These are phyloP conservation scores for Monochamus alternatus DNA, from an alignment of 2,888 invertebrate genomes.

Conservation along the genomic window DNA sequence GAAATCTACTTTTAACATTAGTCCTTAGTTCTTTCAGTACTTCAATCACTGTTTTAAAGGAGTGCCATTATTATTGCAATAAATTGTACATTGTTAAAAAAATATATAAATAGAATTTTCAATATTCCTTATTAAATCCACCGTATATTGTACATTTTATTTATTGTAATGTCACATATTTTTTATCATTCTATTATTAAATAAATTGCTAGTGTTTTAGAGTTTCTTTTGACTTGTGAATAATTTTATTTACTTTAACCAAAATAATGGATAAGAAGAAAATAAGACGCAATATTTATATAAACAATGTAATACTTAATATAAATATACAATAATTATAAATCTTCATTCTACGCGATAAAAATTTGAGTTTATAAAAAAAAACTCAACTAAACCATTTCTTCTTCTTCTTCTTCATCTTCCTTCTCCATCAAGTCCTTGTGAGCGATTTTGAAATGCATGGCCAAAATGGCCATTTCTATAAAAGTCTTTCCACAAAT, in stretches of 20 bases:
- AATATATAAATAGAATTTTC: too few species aligned
- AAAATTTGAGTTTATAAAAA: not conserved
- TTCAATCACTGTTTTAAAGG: too few species aligned
- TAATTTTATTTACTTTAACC: not conserved
- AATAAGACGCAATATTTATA: not conserved
- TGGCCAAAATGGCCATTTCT: conserved; percentile 54
- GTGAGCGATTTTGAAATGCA: conserved; percentile 57
- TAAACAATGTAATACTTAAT: not conserved
- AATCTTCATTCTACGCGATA: not conserved
- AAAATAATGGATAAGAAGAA: not conserved
- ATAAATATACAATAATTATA: not conserved
- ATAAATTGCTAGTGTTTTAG: too few species aligned
- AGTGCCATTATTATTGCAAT: too few species aligned
- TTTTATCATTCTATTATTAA: too few species aligned
- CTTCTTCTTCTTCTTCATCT: conserved; percentile 36
- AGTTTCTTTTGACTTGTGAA: too few species aligned
- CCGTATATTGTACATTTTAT: too few species aligned
- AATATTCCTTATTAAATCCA: too few species aligned
- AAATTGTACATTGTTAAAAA: too few species aligned
- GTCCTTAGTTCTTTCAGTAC: too few species aligned
- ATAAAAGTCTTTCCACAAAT: conserved; percentile 54
- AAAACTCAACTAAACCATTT: not conserved
- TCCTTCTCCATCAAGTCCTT: conserved; percentile 35
- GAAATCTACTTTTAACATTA: too few species aligned
- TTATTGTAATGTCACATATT: too few species aligned